A percentile compares a stretch with the other conserved stretches of the same genome.
These are phyloP conservation scores for Lasioglossum figueresi DNA, from an alignment of 2,888 invertebrate genomes.

Conservation along the genomic window DNA sequence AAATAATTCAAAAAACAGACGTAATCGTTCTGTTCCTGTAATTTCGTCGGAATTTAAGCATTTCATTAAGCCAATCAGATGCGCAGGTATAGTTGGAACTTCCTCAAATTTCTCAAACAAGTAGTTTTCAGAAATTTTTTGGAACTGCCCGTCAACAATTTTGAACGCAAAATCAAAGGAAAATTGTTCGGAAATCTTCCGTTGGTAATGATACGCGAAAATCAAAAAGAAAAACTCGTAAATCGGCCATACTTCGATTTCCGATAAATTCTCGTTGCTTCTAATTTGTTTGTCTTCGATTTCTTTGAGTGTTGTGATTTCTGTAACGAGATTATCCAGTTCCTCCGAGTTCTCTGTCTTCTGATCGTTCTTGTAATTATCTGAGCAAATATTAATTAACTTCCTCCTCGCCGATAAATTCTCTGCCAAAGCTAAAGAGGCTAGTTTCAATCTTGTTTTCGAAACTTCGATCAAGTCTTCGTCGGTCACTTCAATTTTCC, in stretches of 20 bases:
- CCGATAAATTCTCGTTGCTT: constrained; percentile 71
- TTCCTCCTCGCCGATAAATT: constrained; percentile 52
- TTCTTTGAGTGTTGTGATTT: constrained; percentile 47
- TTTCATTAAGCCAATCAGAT: constrained; percentile 73
- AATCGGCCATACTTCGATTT: constrained; percentile 86
- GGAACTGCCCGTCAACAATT: background rate
- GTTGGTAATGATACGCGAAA: constrained; percentile 74
- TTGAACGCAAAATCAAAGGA: background rate
- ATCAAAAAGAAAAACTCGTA: constrained; percentile 85
- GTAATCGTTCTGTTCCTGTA: background rate
- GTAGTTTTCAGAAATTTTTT: constrained; percentile 2
- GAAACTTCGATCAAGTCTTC: constrained; percentile 48
- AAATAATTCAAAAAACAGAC: constrained; percentile 70
- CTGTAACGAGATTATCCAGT: constrained; percentile 59
- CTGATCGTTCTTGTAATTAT: constrained; percentile 65
- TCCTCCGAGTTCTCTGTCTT: constrained; percentile 56
- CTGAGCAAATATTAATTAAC: constrained; percentile 71
- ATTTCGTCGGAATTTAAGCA: constrained; percentile 41
- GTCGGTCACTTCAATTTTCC: constrained; percentile 62
- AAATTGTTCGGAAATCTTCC: constrained; percentile 53
- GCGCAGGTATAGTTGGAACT: constrained; percentile 76
- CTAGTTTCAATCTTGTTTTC: constrained; percentile 66
- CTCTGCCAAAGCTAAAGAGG: constrained; percentile 64
- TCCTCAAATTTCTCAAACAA: constrained; percentile 54
- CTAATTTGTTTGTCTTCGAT: background rate